Conservation (phyloP, 2,797 vertebrate genomes). For the Rhinatrema bivittatum region DNA sequence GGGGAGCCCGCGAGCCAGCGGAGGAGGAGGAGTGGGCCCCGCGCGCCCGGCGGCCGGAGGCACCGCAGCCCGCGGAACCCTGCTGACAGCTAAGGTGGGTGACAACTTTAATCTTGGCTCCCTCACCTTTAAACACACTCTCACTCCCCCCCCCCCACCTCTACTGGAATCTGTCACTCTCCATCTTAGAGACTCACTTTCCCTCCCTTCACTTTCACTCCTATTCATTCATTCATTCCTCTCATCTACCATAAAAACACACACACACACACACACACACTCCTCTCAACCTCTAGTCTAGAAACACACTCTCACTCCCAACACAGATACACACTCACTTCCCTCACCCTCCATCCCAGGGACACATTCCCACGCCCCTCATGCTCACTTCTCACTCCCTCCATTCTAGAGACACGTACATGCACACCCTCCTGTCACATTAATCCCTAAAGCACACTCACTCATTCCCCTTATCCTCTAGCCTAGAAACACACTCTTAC, state of each 20-base stretch:
- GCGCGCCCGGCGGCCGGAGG: slow-evolving; percentile 12
- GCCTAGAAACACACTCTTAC: too few species aligned
- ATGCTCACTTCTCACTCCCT: too few species aligned
- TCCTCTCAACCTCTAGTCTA: too few species aligned
- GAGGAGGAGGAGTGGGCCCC: slow-evolving; percentile 14
- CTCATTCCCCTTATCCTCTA: too few species aligned
- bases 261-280: neutral
- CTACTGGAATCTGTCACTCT: neutral
- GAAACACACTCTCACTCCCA: too few species aligned
- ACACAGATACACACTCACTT: too few species aligned
- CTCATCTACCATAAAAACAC: neutral
- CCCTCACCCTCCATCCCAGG: too few species aligned
- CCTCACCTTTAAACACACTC: neutral
- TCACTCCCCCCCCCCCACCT: fast-evolving
- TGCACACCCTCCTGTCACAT: too few species aligned
- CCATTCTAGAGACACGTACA: too few species aligned
- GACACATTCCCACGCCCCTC: too few species aligned
- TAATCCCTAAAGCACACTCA: too few species aligned
- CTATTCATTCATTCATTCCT: neutral
- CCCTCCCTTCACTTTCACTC: fast-evolving
- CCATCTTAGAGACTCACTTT: neutral
- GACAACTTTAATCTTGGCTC: neutral
- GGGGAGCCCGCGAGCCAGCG: slow-evolving; percentile 30
- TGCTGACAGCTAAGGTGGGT: slow-evolving; percentile 46
- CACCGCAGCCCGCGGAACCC: slow-evolving; percentile 20